These are phyloP conservation scores for Notechis scutatus DNA, from an alignment of 2,113 vertebrate genomes.

Conservation along the genomic window DNA sequence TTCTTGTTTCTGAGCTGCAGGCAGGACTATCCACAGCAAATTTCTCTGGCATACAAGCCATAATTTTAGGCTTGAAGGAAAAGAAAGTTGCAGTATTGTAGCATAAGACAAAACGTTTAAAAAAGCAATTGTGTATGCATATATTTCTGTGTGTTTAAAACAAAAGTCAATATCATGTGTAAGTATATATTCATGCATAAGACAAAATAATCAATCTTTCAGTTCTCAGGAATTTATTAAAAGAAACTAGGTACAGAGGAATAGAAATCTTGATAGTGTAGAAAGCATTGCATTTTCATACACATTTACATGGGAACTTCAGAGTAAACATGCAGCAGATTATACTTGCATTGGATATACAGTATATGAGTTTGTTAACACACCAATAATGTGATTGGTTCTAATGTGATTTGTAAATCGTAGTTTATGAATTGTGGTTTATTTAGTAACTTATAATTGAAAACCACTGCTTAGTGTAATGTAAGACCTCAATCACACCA, in stretches of 20 bases:
- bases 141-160: background rate
- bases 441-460: background rate
- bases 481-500: background rate
- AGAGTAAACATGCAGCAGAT: background rate
- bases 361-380: background rate
- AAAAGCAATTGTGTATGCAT: background rate
- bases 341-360: background rate
- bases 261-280: background rate
- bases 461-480: background rate
- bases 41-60: background rate
- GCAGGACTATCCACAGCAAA: background rate
- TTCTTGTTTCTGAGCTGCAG: background rate
- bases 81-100: background rate
- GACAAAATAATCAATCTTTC: background rate
- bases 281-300: background rate
- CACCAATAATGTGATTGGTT: background rate
- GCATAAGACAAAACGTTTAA: background rate
- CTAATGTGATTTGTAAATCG: background rate
- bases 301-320: background rate
- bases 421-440: background rate
- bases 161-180: background rate
- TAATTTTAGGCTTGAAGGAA: background rate
- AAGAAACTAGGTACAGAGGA: background rate
- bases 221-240: background rate
- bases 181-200: background rate